Conservation (phyloP, 92 coral and sea anemone genomes). For the Parazoanthus swiftii region DNA sequence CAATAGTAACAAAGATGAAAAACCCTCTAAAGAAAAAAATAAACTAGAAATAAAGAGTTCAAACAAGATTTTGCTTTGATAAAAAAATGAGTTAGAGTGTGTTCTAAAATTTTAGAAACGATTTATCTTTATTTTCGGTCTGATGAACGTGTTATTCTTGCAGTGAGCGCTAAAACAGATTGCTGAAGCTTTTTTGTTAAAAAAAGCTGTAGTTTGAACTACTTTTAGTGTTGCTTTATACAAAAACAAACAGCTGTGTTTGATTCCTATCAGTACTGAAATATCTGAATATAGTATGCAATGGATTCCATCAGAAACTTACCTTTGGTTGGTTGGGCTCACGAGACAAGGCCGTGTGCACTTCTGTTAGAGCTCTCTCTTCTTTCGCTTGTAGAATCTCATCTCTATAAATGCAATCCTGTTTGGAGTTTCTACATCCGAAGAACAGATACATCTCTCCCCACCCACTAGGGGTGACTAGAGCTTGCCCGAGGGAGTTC, state of each 20-base stretch:
- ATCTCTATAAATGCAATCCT: constrained; percentile 82
- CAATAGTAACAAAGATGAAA: too few relatives aligned
- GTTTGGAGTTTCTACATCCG: constrained; percentile 88
- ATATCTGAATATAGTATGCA: background rate
- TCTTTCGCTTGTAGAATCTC: constrained; percentile 70
- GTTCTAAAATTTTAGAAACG: too few relatives aligned
- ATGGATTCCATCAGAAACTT: background rate
- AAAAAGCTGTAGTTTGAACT: too few relatives aligned
- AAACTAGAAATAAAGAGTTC: too few relatives aligned
- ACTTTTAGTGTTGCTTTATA: background rate
- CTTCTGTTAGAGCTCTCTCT: constrained; percentile 72
- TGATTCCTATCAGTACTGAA: background rate
- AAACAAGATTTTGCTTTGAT: background rate
- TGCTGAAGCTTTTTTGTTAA: too few relatives aligned
- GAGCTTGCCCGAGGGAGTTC: background rate
- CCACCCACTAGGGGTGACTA: constrained; percentile 51
- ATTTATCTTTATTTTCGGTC: background rate
- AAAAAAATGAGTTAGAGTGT: too few relatives aligned
- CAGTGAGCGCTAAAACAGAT: background rate
- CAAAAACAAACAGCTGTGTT: background rate
- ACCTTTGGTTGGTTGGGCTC: constrained; percentile 91
- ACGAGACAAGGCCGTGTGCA: constrained; percentile 84
- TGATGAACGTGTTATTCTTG: background rate
- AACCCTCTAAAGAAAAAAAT: too few relatives aligned
- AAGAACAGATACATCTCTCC: constrained; percentile 85